phyloP scores from a whole-genome alignment of 2,797 vertebrate species.

The Pipistrellus pygmaeus region DNA sequence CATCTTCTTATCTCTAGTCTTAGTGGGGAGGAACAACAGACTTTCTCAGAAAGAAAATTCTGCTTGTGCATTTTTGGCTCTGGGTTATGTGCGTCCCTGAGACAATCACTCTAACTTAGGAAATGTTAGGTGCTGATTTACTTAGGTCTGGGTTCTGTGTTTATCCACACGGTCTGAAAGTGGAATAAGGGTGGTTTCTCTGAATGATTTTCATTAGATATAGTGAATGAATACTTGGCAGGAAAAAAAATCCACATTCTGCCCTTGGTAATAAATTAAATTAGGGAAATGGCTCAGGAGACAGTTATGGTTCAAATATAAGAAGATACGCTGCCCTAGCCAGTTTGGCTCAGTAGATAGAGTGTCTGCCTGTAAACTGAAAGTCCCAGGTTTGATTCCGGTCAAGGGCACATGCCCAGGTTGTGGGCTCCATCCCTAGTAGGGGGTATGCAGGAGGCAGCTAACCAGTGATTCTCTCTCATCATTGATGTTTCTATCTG shows the following conservation, averaged over 20 bases:
- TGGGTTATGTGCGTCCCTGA: neutral
- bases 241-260: neutral
- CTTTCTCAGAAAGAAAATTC: constrained; percentile 20
- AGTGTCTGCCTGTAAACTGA: too few species aligned
- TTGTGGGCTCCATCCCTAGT: too few species aligned
- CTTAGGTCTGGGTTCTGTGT: neutral
- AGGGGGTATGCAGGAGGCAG: too few species aligned
- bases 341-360: too few species aligned
- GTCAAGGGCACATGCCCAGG: too few species aligned
- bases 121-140: neutral
- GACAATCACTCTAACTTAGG: constrained; percentile 7
- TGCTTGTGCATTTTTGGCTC: constrained; percentile 25
- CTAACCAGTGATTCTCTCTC: too few species aligned
- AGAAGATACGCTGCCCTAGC: neutral
- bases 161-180: constrained; percentile 31
- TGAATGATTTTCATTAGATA: constrained; percentile 17
- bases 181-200: neutral
- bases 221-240: constrained; percentile 1
- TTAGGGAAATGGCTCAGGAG: neutral
- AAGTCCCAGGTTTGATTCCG: too few species aligned
- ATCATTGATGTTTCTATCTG: too few species aligned
- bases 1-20: neutral
- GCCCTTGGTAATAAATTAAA: constrained; percentile 21
- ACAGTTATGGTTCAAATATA: constrained; percentile 49
- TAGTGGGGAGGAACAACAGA: constrained; percentile 19